Evolutionary conservation across 2,888 invertebrate species (phyloP).

Genomic region (Ypsolopha scabrella): DNA sequence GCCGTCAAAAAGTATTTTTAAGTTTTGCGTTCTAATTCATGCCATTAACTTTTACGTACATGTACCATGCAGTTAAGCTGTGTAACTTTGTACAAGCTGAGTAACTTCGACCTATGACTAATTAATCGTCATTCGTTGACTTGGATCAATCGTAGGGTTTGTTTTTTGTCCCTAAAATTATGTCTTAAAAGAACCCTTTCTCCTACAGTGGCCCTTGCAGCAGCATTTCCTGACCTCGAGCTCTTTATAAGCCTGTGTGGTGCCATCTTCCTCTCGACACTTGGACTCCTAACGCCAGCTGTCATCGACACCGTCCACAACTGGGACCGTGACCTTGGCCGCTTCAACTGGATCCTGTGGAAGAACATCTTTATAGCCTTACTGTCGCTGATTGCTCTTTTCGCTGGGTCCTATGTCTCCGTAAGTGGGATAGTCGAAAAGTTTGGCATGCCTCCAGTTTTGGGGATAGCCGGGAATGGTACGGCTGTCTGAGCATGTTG

Average conservation of each 20-base stretch:
- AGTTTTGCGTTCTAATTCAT: too few relatives aligned
- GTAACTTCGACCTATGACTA: too few relatives aligned
- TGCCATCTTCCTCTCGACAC: conserved; percentile 77
- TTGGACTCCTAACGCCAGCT: conserved; percentile 82
- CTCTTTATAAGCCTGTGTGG: conserved; percentile 91
- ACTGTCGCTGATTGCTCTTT: conserved; percentile 44
- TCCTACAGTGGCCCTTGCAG: conserved; percentile 77
- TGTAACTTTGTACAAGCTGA: too few relatives aligned
- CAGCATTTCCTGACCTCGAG: conserved; percentile 84
- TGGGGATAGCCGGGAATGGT: conserved; percentile 5
- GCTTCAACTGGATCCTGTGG: conserved; percentile 74
- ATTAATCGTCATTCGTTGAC: too few relatives aligned
- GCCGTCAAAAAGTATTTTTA: too few relatives aligned
- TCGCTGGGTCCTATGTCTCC: conserved; percentile 51
- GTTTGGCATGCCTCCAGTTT: conserved; percentile 12
- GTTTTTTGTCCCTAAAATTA: too few relatives aligned
- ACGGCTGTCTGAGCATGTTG: neutral
- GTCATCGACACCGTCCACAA: conserved; percentile 79
- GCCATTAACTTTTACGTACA: too few relatives aligned
- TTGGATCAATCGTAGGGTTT: too few relatives aligned
- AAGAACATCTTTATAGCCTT: conserved; percentile 72
- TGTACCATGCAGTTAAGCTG: too few relatives aligned
- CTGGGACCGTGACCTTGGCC: conserved; percentile 76
- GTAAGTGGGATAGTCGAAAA: conserved; percentile 43
- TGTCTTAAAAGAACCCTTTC: conserved; percentile 3